Percentiles rank a stretch among this genome's conserved stretches.
phyloP scores from a whole-genome alignment of 2,888 invertebrate genomes.

The Zygothrica quintamaculata region DNA sequence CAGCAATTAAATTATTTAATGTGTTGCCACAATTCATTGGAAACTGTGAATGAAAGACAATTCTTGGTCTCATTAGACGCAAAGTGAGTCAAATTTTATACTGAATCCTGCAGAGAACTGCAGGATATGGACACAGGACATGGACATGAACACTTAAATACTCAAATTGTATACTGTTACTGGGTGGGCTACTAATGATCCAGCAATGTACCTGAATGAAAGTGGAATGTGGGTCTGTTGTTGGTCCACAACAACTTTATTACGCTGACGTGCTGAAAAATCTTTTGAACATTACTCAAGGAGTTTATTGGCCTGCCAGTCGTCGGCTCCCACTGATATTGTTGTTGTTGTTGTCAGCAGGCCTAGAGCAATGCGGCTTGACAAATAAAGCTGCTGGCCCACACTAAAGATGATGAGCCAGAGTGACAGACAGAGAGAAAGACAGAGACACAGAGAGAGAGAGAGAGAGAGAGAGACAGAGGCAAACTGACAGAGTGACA shows the following conservation, averaged over 20 bases:
- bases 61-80: no score
- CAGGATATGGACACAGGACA: no score
- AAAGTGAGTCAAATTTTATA: no score
- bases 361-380: conserved; percentile 40
- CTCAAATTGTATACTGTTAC: no score
- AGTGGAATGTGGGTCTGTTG: conserved; percentile 11
- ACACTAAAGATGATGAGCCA: conserved; percentile 40
- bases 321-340: no score
- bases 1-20: no score
- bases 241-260: conserved; percentile 63
- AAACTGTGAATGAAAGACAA: no score
- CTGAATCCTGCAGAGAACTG: no score
- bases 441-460: conserved; percentile 2
- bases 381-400: conserved; percentile 53
- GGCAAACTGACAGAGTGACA: conserved; percentile 2
- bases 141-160: no score
- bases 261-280: conserved; percentile 76
- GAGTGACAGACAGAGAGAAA: conserved; percentile 18
- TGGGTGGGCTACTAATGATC: conserved; percentile 68
- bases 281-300: conserved; percentile 69
- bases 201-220: conserved; percentile 49
- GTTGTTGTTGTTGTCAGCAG: conserved; percentile 59
- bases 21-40: no score
- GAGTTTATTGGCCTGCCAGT: conserved; percentile 69
- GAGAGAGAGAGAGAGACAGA: no score